Evolutionary conservation across 2,888 invertebrate genomes (phyloP), one percentile per base, ranked within the genome.

Genomic region (Apotomis betuletana): DNA sequence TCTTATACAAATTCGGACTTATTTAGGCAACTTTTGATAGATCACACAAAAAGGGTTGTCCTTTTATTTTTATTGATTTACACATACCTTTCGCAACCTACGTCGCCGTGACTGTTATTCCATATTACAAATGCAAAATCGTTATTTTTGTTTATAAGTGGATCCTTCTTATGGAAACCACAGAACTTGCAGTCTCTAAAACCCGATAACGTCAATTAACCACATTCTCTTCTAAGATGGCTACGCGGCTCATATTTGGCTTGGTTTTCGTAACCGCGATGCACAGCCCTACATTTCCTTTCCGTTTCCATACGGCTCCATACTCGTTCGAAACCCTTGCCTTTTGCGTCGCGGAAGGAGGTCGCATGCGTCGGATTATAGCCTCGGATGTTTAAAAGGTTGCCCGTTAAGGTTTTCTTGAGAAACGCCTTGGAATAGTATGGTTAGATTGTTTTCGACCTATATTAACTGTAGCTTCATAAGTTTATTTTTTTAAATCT

Each of bases 251-350:
- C 78, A 81, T 82, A 82, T 80, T 84, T 80, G 82, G 81, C 73
- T 82, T 78, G 74, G 79, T 81, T 83, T 78, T 79, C 75, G 65
- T 64, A 64, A 64, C 64, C 63, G 12, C 64, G 27, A 57, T n/a
- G 46, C n/a, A 57, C 57, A 65, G 55, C 65, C 65, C 65, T 55
- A 65, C 55, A 65, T 65, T 65, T n/a, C 60, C 63, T 67, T 67
- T 70, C 58, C 70, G 64, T 44, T 71, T 62, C 61, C 61, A 67
- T 82, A 81, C 81, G 81, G 78, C 79, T 65, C 85, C 83, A 68
- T 86, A 81, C 69, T 81, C 75, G 86, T 71, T 69, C 71, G 78
- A 78, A 81, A 79, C 78, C 80, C 76, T 74, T 51, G 87, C 87
- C 74, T 87, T 83, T 84, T 75, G 70, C 81, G 81, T 65, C 61